Evolutionary conservation across 2,888 invertebrate genomes (phyloP), one percentile per base, ranked within the genome.

Genomic region (Cephus pulcher): DNA sequence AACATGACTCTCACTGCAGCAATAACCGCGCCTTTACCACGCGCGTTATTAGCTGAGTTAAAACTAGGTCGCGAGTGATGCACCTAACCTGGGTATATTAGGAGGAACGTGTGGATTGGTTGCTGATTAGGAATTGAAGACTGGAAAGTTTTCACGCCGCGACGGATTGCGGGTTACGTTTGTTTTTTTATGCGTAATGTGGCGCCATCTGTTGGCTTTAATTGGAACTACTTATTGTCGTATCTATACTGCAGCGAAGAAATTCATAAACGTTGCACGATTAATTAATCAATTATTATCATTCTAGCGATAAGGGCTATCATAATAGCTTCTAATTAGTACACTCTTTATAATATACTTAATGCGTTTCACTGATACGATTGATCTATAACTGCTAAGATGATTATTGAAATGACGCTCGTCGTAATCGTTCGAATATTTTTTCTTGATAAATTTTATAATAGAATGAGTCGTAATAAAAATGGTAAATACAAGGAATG

Each of bases 91-190:
- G 32, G 15, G 12, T 9, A 69, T 34, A 15, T 34, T 12, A n/a
- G 35, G 32, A 35, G 32, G 69, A 69, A 74, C 34, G n/a, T 30
- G 35, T 15, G 75, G 69, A 40, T 75, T 30, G 73, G 15, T 15
- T 56, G 56, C 9, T 34, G 73, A 32, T 30, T n/a, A 32, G 15
- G 69, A 68, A 68, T 73, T 74, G 74, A 73, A 35, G 77, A 69
- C 34, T 34, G 74, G 30, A 74, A 35, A 34, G 69, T 77, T 69
- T 74, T 69, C 15, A n/a, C 35, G 9, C 30, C 12, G 11, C 68
- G 35, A 69, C 30, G 35, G n/a, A 74, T 74, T 35, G 73, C 71
- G 69, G 37, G 12, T 23, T 23, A 56, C 9, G 56, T 23, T 56
- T 9, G 0, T 33, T 9, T 23, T 33, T 23, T 9, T 9, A 9